Percentiles rank a stretch among this genome's conserved stretches.
phyloP scores from a whole-genome alignment of 2,888 invertebrate species.

The Rhagium mordax region DNA sequence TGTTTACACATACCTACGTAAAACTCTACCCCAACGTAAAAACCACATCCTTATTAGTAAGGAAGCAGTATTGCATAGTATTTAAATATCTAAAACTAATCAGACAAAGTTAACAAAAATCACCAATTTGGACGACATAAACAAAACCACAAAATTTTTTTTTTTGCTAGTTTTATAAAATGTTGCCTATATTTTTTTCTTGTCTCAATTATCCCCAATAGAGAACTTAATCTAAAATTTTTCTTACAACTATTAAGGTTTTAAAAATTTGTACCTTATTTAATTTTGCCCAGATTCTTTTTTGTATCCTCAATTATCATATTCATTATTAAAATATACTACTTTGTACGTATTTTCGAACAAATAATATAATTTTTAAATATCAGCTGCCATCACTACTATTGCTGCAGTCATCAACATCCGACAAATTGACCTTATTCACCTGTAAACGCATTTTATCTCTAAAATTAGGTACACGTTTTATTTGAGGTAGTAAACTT shows the following conservation, averaged over 20 bases:
- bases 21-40: no score
- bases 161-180: no score
- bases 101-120: not conserved
- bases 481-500: conserved; percentile 73
- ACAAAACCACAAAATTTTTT: not conserved
- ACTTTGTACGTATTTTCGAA: not conserved
- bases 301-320: not conserved
- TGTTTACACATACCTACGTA: no score
- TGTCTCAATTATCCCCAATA: no score
- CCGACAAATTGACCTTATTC: conserved; percentile 57
- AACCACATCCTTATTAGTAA: no score
- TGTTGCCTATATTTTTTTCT: no score
- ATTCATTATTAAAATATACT: not conserved
- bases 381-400: conserved; percentile 72
- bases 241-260: no score
- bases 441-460: conserved; percentile 29
- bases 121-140: not conserved
- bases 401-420: conserved; percentile 69
- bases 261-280: not conserved
- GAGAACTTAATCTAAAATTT: no score
- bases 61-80: no score
- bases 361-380: not conserved
- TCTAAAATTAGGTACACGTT: conserved; percentile 39
- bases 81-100: no score
- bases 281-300: not conserved